phyloP scores from a whole-genome alignment of 2,888 invertebrate genomes.

The Blastobasis lacticolella region DNA sequence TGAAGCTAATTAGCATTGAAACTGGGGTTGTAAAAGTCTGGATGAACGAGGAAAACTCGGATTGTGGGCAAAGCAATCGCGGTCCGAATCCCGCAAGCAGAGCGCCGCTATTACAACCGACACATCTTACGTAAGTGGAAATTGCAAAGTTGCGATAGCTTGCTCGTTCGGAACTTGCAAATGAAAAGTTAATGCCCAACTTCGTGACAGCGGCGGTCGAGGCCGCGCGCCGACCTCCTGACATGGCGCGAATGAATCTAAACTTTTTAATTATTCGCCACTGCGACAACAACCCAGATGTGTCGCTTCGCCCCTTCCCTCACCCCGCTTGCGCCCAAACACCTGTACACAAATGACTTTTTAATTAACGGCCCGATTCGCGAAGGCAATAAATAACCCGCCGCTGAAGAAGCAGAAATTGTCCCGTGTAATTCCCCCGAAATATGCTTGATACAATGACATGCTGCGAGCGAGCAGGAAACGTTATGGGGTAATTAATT shows the following conservation, averaged over 20 bases:
- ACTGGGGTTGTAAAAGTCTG: no score
- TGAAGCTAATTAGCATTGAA: no score
- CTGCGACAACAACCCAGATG: slow-evolving; percentile 32
- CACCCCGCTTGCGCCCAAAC: slow-evolving; percentile 2
- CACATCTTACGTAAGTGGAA: slow-evolving; percentile 35
- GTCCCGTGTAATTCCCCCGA: no score
- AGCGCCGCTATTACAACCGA: slow-evolving; percentile 16
- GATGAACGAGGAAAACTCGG: no score
- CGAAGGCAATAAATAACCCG: no score
- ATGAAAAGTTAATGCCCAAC: slow-evolving; percentile 66
- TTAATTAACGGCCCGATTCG: background rate
- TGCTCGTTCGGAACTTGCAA: slow-evolving; percentile 52
- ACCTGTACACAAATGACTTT: slow-evolving; percentile 1
- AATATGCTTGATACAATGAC: no score
- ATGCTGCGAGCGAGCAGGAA: no score
- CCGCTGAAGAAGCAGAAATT: no score
- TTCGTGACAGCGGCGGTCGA: slow-evolving; percentile 50
- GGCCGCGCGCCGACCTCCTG: slow-evolving; percentile 38
- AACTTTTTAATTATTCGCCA: slow-evolving; percentile 53
- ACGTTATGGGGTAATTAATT: no score
- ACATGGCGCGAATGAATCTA: slow-evolving; percentile 43
- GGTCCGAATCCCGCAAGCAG: background rate
- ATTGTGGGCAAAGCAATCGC: no score
- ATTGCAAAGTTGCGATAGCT: slow-evolving; percentile 44
- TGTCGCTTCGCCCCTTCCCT: slow-evolving; percentile 23